phyloP scores from a whole-genome alignment of 2,888 invertebrate species.

The Plebejus melissa region DNA sequence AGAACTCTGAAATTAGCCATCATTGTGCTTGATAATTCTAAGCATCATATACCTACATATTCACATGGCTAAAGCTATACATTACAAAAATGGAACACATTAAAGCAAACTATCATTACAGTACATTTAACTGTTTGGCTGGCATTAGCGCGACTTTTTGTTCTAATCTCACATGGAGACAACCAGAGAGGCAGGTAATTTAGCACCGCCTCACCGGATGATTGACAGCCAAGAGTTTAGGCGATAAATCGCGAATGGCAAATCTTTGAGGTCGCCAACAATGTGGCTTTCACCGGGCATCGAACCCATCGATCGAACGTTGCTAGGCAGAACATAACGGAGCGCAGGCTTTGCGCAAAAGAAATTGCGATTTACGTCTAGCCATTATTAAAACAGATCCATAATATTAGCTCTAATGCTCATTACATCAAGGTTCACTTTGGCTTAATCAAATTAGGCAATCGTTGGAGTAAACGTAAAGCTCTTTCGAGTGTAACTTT shows the following conservation, averaged over 20 bases:
- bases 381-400: conserved; percentile 40
- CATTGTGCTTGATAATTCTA: background rate
- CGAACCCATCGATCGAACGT: conserved; percentile 63
- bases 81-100: background rate
- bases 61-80: background rate
- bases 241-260: conserved; percentile 70
- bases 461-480: conserved; percentile 3
- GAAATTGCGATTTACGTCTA: conserved; percentile 39
- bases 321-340: conserved; percentile 68
- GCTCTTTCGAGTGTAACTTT: conserved; percentile 12
- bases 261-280: conserved; percentile 64
- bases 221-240: conserved; percentile 49
- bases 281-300: conserved; percentile 68
- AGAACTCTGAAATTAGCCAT: background rate
- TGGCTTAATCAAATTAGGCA: background rate
- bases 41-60: background rate
- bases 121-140: conserved; percentile 16
- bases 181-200: conserved; percentile 35
- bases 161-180: conserved; percentile 34
- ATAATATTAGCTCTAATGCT: background rate
- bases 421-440: conserved; percentile 14
- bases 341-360: conserved; percentile 44
- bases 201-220: conserved; percentile 38
- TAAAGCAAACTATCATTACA: background rate
- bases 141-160: conserved; percentile 10